phyloP scores from a whole-genome alignment of 2,797 vertebrate species.

The Lepus oiostolus region DNA sequence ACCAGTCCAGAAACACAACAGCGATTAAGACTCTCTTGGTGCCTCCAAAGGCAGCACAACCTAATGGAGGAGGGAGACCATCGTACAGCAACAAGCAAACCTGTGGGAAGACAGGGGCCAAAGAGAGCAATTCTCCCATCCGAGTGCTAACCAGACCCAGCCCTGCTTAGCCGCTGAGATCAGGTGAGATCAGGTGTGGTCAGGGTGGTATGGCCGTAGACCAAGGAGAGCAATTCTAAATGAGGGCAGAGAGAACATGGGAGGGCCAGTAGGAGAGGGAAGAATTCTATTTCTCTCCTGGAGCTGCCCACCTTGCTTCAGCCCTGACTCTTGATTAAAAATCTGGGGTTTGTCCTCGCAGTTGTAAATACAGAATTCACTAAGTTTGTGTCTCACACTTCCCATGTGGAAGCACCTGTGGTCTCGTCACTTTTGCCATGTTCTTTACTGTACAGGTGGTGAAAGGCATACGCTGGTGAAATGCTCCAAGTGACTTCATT shows the following conservation, averaged over 20 bases:
- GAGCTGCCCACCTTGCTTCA: neutral
- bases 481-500: neutral
- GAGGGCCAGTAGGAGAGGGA: neutral
- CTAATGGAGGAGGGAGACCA: neutral
- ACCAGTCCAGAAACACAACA: neutral
- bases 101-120: neutral
- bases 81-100: neutral
- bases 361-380: neutral
- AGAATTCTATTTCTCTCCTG: neutral
- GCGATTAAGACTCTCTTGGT: neutral
- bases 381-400: neutral
- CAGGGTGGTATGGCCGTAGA: no score
- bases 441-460: neutral
- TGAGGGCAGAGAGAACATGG: neutral
- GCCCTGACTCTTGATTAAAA: neutral
- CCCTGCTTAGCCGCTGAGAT: no score
- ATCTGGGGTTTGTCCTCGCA: neutral
- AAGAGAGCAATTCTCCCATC: neutral
- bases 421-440: neutral
- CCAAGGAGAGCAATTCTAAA: neutral
- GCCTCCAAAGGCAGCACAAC: neutral
- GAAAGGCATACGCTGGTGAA: neutral
- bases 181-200: no score
- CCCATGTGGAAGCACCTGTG: neutral
- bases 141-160: no score